A percentile compares a stretch with the other conserved stretches of the same genome.
Evolutionary conservation across 1,140 invertebrate genomes (phyloP).

Genomic region (Macrobrachium rosenbergii): DNA sequence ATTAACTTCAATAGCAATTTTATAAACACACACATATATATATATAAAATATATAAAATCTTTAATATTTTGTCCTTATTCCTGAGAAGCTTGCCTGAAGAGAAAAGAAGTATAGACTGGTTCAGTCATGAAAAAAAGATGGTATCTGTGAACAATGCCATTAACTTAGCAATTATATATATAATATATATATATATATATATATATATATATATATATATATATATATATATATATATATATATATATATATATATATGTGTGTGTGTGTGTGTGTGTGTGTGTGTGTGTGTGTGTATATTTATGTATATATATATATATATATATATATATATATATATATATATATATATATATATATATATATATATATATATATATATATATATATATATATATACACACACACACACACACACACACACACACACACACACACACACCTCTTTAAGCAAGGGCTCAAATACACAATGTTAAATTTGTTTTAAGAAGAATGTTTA

Average conservation of each 20-base stretch:
- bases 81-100: too few relatives aligned
- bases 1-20: too few relatives aligned
- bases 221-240: neutral
- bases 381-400: slow-evolving; percentile 22
- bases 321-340: neutral
- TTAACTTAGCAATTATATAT: too few relatives aligned
- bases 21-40: too few relatives aligned
- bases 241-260: neutral
- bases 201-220: neutral
- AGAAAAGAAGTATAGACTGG: too few relatives aligned
- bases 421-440: neutral
- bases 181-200: slow-evolving; percentile 2
- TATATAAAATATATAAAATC: too few relatives aligned
- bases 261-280: too few relatives aligned
- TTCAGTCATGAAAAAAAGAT: too few relatives aligned
- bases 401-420: neutral
- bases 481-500: neutral
- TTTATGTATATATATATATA: neutral
- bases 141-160: too few relatives aligned
- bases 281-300: neutral
- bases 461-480: neutral
- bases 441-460: too few relatives aligned
- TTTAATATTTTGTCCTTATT: too few relatives aligned
- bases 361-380: slow-evolving; percentile 15
- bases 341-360: slow-evolving; percentile 16